phyloP scores from a whole-genome alignment of 2,113 vertebrate genomes.

The Phainopepla nitens region DNA sequence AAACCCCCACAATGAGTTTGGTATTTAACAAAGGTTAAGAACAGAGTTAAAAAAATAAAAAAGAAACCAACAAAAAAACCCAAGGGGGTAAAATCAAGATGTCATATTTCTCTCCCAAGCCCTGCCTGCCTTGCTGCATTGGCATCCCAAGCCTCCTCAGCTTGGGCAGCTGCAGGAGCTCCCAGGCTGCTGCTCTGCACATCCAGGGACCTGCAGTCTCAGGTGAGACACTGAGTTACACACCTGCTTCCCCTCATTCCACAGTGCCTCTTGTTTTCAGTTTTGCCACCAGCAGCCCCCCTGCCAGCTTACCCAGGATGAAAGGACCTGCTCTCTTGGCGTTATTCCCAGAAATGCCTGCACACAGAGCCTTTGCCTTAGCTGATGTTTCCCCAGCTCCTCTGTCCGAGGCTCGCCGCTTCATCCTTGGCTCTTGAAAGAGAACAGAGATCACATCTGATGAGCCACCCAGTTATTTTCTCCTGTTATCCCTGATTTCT shows the following conservation, averaged over 20 bases:
- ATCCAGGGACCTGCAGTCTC: fast-evolving
- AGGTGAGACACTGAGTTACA: neutral
- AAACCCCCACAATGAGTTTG: neutral
- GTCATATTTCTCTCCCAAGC: neutral
- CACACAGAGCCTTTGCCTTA: constrained; percentile 88
- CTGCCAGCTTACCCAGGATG: constrained; percentile 84
- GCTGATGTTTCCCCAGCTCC: constrained; percentile 91
- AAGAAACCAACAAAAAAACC: neutral
- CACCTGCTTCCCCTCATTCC: neutral
- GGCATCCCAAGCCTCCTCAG: neutral
- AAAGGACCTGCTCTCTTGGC: constrained; percentile 96
- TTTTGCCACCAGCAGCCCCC: neutral
- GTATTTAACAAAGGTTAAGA: neutral
- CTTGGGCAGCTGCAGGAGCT: neutral
- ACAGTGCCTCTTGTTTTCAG: neutral
- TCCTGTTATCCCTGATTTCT: neutral
- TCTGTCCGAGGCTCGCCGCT: constrained; percentile 93
- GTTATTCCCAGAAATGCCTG: constrained; percentile 90
- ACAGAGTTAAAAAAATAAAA: no score
- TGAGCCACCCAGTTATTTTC: neutral
- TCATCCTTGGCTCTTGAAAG: constrained; percentile 88
- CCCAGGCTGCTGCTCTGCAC: neutral
- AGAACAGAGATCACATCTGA: constrained; percentile 1
- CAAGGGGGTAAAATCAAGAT: neutral
- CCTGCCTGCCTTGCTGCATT: neutral